Conservation (phyloP, 2,113 vertebrate species). For the Kryptolebias marmoratus region DNA sequence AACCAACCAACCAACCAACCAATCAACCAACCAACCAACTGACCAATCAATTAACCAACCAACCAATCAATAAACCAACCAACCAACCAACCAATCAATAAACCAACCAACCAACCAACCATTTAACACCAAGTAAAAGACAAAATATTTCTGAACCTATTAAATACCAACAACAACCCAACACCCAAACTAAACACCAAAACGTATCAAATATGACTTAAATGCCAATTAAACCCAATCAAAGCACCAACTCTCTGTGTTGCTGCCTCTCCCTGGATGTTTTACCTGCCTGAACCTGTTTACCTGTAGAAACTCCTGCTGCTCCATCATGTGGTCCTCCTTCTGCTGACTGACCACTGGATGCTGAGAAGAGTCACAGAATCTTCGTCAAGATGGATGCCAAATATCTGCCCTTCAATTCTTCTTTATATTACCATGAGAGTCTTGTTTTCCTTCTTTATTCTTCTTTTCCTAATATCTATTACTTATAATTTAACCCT, state of each 20-base stretch:
- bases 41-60: neutral
- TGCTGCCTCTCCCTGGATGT: neutral
- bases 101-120: neutral
- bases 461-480: no score
- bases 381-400: neutral
- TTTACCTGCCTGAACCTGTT: neutral
- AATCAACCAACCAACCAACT: neutral
- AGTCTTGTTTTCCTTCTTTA: no score
- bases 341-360: constrained; percentile 24
- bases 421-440: no score
- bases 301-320: constrained; percentile 48
- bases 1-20: neutral
- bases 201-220: neutral
- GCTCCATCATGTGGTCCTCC: constrained; percentile 18
- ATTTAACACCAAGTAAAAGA: neutral
- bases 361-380: constrained; percentile 21
- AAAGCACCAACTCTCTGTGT: neutral
- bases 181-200: neutral
- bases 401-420: no score
- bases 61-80: neutral
- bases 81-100: neutral
- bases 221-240: neutral
- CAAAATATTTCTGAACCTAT: neutral
- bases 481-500: no score
- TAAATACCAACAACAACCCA: no score